These are phyloP conservation scores for Eolophus roseicapilla DNA, from an alignment of 2,113 vertebrate species.

Conservation along the genomic window DNA sequence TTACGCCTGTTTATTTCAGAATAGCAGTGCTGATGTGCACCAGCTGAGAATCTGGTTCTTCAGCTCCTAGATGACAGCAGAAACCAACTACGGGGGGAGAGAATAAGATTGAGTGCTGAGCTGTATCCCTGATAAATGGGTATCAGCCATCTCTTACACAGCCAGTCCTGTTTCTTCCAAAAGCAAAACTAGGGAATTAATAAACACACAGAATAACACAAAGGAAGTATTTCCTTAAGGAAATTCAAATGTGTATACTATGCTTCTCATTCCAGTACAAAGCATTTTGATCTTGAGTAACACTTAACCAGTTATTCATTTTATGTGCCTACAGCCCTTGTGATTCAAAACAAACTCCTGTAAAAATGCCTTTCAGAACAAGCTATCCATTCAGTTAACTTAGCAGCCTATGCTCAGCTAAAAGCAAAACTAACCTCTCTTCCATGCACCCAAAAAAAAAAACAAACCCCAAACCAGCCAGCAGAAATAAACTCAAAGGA, in stretches of 20 bases:
- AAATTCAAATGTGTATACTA: background rate
- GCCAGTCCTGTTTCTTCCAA: background rate
- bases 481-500: slow-evolving; percentile 62
- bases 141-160: background rate
- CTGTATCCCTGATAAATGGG: background rate
- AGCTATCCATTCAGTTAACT: slow-evolving; percentile 3
- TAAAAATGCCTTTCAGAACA: slow-evolving; percentile 37
- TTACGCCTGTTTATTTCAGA: slow-evolving; percentile 36
- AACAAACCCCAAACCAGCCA: background rate
- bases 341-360: slow-evolving; percentile 39
- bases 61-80: slow-evolving; percentile 21
- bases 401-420: slow-evolving; percentile 2
- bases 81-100: background rate
- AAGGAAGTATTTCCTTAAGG: background rate
- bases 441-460: background rate
- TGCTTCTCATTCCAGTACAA: slow-evolving; percentile 14
- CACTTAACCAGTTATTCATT: slow-evolving; percentile 43
- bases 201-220: background rate
- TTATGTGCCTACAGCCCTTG: background rate
- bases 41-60: slow-evolving; percentile 40
- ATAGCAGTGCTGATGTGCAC: slow-evolving; percentile 42
- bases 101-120: background rate
- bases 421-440: slow-evolving; percentile 24
- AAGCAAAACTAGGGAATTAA: slow-evolving; percentile 32
- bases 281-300: slow-evolving; percentile 42